phyloP scores from a whole-genome alignment of 1,140 invertebrate species.

The Apis mellifera region DNA sequence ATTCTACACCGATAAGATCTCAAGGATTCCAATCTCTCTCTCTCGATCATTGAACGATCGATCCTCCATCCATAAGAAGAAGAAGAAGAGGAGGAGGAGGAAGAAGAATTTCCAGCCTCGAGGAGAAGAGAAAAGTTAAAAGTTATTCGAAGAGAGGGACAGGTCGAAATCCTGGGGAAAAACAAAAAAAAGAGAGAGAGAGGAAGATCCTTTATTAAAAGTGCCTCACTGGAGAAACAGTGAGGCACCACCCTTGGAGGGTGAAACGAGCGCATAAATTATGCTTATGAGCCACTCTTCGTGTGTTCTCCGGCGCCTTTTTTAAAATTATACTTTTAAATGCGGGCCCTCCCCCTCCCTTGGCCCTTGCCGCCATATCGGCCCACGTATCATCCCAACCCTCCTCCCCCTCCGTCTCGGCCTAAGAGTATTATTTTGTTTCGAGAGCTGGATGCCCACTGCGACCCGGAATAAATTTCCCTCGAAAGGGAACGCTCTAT shows the following conservation, averaged over 20 bases:
- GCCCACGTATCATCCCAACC: slow-evolving; percentile 49
- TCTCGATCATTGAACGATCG: slow-evolving; percentile 24
- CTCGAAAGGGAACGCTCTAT: slow-evolving; percentile 43
- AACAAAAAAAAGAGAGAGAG: slow-evolving; percentile 30
- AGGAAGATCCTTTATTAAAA: slow-evolving; percentile 71
- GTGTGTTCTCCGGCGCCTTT: slow-evolving; percentile 66
- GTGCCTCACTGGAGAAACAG: slow-evolving; percentile 52
- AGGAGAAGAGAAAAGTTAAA: background rate
- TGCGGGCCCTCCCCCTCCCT: slow-evolving; percentile 33
- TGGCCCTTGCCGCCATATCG: background rate
- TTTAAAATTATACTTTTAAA: slow-evolving; percentile 76
- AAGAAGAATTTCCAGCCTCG: background rate
- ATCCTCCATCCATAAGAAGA: background rate
- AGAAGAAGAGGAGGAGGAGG: too few relatives aligned
- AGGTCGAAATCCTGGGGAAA: background rate
- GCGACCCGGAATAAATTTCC: slow-evolving; percentile 46
- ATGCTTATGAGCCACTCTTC: slow-evolving; percentile 72
- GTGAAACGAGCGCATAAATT: slow-evolving; percentile 67
- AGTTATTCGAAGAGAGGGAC: slow-evolving; percentile 45
- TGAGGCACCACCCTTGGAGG: background rate
- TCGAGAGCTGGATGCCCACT: background rate
- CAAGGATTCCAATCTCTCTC: background rate
- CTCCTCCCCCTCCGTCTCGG: slow-evolving; percentile 5
- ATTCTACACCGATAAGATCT: background rate
- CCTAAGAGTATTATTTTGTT: slow-evolving; percentile 51